Percentiles rank a stretch among this genome's conserved stretches.
Evolutionary conservation across 2,113 vertebrate species (phyloP).

Genomic region (Melanotaenia duboulayi): DNA sequence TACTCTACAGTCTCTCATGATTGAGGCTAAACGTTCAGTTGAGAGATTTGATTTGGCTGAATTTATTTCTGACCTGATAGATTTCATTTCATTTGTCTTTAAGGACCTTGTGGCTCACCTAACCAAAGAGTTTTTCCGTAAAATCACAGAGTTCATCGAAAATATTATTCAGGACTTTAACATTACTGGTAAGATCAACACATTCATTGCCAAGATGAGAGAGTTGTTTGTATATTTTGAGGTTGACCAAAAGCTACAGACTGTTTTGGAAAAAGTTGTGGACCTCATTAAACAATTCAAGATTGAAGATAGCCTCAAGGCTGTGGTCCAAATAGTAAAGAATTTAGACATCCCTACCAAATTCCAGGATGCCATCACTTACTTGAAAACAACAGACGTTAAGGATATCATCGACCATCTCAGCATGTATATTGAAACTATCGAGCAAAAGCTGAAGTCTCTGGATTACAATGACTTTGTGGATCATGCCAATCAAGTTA

Average conservation of each 20-base stretch:
- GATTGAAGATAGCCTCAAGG: constrained; percentile 83
- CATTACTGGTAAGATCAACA: constrained; percentile 81
- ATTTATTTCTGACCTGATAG: constrained; percentile 74
- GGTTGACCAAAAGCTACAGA: constrained; percentile 81
- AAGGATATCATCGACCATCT: constrained; percentile 82
- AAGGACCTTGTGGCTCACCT: constrained; percentile 69
- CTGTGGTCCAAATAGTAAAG: constrained; percentile 74
- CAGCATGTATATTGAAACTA: constrained; percentile 80
- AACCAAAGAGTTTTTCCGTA: constrained; percentile 71
- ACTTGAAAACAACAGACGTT: constrained; percentile 84
- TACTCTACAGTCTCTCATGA: constrained; percentile 74
- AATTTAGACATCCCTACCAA: constrained; percentile 77
- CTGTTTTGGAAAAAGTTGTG: constrained; percentile 82
- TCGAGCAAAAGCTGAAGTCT: constrained; percentile 80
- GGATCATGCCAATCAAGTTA: constrained; percentile 80
- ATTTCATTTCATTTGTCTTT: too few relatives aligned
- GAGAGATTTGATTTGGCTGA: constrained; percentile 78
- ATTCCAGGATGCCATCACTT: constrained; percentile 74
- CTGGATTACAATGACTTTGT: constrained; percentile 89
- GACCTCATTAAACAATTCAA: constrained; percentile 83
- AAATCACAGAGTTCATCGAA: constrained; percentile 67
- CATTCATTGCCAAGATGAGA: constrained; percentile 72
- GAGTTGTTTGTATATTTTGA: constrained; percentile 83
- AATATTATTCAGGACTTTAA: constrained; percentile 80
- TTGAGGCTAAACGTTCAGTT: constrained; percentile 77